A percentile compares a stretch with the other conserved stretches of the same genome.
Conservation (phyloP, 1,140 invertebrate species). For the Listronotus bonariensis region DNA sequence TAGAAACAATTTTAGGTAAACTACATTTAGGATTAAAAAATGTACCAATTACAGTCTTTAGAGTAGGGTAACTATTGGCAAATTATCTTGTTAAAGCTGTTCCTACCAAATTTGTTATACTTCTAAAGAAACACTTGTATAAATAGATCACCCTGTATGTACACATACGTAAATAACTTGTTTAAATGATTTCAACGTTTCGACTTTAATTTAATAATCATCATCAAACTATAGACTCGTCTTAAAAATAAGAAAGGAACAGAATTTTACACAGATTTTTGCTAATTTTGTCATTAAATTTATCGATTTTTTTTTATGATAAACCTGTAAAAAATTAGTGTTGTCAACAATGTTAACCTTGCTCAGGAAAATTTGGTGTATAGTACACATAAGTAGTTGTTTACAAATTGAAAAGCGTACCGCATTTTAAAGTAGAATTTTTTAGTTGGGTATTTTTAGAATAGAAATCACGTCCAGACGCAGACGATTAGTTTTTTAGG, state of each 20-base stretch:
- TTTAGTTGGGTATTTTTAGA: too few species aligned
- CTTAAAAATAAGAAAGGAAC: background rate
- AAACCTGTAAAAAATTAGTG: conserved; percentile 5
- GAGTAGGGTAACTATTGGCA: background rate
- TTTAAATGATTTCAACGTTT: too few species aligned
- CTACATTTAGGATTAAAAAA: background rate
- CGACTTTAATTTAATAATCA: too few species aligned
- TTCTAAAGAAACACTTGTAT: too few species aligned
- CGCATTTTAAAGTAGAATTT: too few species aligned
- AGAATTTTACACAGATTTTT: conserved; percentile 1
- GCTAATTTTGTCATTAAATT: background rate
- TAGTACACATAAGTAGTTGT: conserved; percentile 14
- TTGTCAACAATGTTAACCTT: conserved; percentile 30
- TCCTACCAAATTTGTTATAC: background rate
- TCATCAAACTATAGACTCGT: too few species aligned
- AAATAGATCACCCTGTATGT: too few species aligned
- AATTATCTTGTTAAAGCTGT: background rate
- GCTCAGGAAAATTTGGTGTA: conserved; percentile 34
- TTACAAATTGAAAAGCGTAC: background rate
- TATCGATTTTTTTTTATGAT: conserved; percentile 1
- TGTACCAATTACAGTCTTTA: conserved; percentile 2
- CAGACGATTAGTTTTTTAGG: too few species aligned
- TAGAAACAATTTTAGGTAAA: conserved; percentile 16
- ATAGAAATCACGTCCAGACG: too few species aligned
- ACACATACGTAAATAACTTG: too few species aligned